Evolutionary conservation across 2,113 vertebrate species (phyloP).

Genomic region (Lophius piscatorius): DNA sequence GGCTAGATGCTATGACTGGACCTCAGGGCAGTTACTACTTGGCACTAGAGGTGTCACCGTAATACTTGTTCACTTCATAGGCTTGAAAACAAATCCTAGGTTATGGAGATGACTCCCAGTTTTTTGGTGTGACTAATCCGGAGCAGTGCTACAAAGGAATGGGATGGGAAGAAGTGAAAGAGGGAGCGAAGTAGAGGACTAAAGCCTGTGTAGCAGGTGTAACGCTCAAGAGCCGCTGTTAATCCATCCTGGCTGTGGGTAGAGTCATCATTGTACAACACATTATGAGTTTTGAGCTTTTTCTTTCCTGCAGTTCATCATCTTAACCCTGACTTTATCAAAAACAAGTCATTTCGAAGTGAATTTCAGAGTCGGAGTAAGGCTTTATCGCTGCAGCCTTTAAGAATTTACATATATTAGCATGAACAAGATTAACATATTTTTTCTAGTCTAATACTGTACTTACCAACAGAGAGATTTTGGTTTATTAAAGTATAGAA

Average conservation of each 20-base stretch:
- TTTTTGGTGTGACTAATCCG: conserved; percentile 74
- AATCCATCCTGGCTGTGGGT: conserved; percentile 55
- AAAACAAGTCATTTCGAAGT: too few relatives aligned
- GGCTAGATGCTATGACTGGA: conserved; percentile 3
- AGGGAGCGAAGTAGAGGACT: conserved; percentile 55
- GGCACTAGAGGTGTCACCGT: conserved; percentile 44
- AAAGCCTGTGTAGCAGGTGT: conserved; percentile 71
- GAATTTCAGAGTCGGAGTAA: neutral
- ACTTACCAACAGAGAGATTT: conserved; percentile 5
- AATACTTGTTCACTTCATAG: conserved; percentile 60
- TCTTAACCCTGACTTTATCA: neutral
- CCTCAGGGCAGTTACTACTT: conserved; percentile 17
- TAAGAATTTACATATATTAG: conserved; percentile 6
- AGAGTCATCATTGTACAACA: conserved; percentile 26
- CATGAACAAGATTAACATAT: conserved; percentile 9
- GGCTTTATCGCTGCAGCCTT: neutral
- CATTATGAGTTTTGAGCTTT: neutral
- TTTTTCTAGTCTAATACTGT: neutral
- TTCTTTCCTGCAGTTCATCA: neutral
- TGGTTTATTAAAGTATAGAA: conserved; percentile 6
- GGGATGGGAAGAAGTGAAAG: conserved; percentile 29
- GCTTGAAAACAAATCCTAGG: conserved; percentile 71
- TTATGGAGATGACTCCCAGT: conserved; percentile 79
- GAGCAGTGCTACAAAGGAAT: conserved; percentile 43
- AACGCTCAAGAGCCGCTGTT: conserved; percentile 54